Evolutionary conservation across 1,140 invertebrate genomes (phyloP).

Genomic region (Penaeus japonicus): DNA sequence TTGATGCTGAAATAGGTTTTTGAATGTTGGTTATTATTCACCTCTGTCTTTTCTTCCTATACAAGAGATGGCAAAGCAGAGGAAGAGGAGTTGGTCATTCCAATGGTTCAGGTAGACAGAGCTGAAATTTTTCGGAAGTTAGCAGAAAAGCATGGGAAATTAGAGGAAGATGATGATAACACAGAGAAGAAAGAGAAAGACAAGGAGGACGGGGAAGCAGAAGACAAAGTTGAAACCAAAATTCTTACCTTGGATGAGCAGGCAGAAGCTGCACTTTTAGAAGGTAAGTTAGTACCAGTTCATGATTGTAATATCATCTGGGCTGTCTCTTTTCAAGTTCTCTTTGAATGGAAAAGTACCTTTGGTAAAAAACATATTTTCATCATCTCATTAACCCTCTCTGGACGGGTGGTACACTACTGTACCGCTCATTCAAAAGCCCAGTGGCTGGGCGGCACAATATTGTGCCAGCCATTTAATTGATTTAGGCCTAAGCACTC

Average conservation of each 20-base stretch:
- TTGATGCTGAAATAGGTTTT: too few relatives aligned
- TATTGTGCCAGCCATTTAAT: too few relatives aligned
- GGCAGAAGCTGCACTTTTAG: conserved; percentile 31
- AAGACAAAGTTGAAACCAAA: not conserved
- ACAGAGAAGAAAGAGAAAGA: not conserved
- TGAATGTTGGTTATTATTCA: not conserved
- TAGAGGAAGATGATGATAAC: not conserved
- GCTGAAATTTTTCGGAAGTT: not conserved
- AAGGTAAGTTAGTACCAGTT: not conserved
- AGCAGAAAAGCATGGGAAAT: not conserved
- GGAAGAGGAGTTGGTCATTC: conserved; percentile 30
- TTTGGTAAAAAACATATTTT: too few relatives aligned
- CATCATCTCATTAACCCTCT: too few relatives aligned
- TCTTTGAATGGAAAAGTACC: too few relatives aligned
- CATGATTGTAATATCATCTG: not conserved
- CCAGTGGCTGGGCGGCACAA: too few relatives aligned
- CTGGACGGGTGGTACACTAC: too few relatives aligned
- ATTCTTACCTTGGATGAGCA: conserved; percentile 34
- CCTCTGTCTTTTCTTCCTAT: too few relatives aligned
- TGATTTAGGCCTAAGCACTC: too few relatives aligned
- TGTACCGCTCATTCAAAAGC: too few relatives aligned
- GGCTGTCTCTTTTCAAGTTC: too few relatives aligned
- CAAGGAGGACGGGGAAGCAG: not conserved
- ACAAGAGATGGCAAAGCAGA: not conserved
- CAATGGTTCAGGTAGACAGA: conserved; percentile 3